Conservation (phyloP, 2,113 vertebrate species). For the Grantiella picta region DNA sequence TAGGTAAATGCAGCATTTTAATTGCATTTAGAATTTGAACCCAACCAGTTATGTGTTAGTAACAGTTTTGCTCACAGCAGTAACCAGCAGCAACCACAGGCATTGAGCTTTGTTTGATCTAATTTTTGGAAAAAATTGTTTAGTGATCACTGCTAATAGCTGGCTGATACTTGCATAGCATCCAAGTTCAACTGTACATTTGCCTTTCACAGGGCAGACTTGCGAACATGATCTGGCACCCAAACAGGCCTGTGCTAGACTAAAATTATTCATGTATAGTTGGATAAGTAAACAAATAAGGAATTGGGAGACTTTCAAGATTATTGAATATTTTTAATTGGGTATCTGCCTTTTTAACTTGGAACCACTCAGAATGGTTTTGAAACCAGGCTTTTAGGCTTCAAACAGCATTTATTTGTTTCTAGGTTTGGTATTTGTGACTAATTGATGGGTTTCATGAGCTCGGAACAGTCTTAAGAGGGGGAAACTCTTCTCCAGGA, state of each 20-base stretch:
- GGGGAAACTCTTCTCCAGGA: background rate
- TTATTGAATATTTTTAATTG: background rate
- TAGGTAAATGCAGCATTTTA: background rate
- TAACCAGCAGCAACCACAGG: background rate
- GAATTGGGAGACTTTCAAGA: constrained; percentile 53
- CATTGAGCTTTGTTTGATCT: background rate
- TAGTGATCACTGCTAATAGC: background rate
- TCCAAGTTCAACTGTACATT: constrained; percentile 16
- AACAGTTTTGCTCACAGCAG: background rate
- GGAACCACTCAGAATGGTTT: background rate
- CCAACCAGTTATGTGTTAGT: background rate
- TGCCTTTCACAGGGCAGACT: constrained; percentile 51
- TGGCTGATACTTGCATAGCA: background rate
- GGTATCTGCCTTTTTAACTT: background rate
- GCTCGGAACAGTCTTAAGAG: background rate
- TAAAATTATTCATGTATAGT: constrained; percentile 55
- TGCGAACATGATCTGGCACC: constrained; percentile 56
- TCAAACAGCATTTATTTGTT: background rate
- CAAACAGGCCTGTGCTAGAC: constrained; percentile 62
- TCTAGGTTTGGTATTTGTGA: background rate
- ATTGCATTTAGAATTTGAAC: background rate
- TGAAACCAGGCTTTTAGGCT: background rate
- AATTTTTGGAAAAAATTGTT: background rate
- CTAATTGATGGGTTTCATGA: background rate
- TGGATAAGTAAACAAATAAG: constrained; percentile 62